Evolutionary conservation across 2,888 invertebrate species (phyloP).

Genomic region (Mythimna albipuncta): DNA sequence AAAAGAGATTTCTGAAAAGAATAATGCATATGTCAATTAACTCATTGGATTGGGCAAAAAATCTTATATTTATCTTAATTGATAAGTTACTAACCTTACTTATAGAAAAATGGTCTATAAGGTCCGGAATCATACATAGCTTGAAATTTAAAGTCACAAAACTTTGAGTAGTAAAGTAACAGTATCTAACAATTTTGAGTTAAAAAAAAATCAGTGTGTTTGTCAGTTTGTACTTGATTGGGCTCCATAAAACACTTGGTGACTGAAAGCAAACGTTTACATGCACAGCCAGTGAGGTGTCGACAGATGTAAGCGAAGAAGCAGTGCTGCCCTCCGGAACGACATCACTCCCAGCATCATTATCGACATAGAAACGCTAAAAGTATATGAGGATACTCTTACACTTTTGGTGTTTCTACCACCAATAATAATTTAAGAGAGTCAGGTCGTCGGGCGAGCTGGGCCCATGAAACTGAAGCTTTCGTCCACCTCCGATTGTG

Average conservation of each 20-base stretch:
- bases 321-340: constrained; percentile 65
- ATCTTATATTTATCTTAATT: not conserved
- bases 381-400: constrained; percentile 15
- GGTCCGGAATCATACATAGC: not conserved
- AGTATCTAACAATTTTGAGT: not conserved
- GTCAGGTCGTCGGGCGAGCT: constrained; percentile 53
- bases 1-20: constrained; percentile 8
- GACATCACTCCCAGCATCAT: constrained; percentile 9
- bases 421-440: constrained; percentile 9
- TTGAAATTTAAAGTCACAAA: not conserved
- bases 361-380: constrained; percentile 7
- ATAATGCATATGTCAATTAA: not conserved
- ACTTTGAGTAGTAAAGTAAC: not conserved
- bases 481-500: constrained; percentile 53
- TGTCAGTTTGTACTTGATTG: constrained; percentile 29
- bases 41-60: not conserved
- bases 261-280: constrained; percentile 66
- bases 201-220: not conserved
- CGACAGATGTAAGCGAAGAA: constrained; percentile 78
- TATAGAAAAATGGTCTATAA: not conserved
- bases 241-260: constrained; percentile 31
- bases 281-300: constrained; percentile 79
- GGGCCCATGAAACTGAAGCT: constrained; percentile 78
- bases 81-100: no score
- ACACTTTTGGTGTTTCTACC: not conserved